Conservation (phyloP, 2,888 invertebrate species). For the Gymnosoma rotundatum region DNA sequence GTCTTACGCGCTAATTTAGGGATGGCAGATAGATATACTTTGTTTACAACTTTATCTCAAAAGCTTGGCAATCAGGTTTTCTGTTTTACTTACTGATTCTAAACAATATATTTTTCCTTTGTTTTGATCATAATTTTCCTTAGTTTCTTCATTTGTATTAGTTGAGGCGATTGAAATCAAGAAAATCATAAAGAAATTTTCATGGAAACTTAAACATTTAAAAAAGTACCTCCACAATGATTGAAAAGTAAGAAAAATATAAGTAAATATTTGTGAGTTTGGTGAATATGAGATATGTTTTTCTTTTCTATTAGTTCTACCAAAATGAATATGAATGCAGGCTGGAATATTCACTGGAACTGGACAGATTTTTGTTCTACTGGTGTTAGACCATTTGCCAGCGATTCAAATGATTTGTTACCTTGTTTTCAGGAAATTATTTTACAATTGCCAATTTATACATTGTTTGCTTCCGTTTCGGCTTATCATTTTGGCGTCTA, state of each 20-base stretch:
- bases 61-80: not conserved
- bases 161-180: not conserved
- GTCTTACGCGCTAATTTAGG: no score
- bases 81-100: not conserved
- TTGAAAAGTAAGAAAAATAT: constrained; percentile 22
- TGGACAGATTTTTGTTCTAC: constrained; percentile 90
- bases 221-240: not conserved
- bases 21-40: no score
- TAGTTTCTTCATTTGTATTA: not conserved
- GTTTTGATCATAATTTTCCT: not conserved
- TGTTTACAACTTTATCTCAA: no score
- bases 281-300: not conserved
- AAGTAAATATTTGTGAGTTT: not conserved
- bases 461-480: constrained; percentile 89
- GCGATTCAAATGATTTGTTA: constrained; percentile 88
- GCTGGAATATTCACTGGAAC: constrained; percentile 83
- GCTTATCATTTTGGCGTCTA: constrained; percentile 91
- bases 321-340: constrained; percentile 42
- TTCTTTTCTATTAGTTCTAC: not conserved
- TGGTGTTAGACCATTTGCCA: constrained; percentile 88
- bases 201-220: not conserved
- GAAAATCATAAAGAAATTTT: not conserved
- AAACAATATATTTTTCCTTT: not conserved
- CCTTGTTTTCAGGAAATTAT: constrained; percentile 93
- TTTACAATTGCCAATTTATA: constrained; percentile 89